phyloP scores from a whole-genome alignment of 2,113 vertebrate genomes.

The Oncorhynchus nerka region DNA sequence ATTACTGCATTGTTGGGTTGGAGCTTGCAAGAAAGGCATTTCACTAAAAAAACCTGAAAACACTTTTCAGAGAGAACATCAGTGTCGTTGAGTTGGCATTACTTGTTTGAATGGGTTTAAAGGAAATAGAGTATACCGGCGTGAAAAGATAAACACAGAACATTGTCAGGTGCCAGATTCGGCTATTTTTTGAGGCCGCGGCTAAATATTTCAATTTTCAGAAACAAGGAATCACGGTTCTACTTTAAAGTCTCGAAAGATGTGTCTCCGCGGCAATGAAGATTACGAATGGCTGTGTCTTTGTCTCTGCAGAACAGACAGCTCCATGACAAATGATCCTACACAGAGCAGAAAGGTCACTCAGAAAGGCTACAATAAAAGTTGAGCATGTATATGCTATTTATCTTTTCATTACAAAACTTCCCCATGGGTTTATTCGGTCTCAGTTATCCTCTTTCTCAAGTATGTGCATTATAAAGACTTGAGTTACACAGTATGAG shows the following conservation, averaged over 20 bases:
- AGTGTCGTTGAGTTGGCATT: background rate
- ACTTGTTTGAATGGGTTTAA: conserved; percentile 5
- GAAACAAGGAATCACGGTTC: conserved; percentile 23
- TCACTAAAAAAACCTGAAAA: background rate
- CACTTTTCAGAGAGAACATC: conserved; percentile 21
- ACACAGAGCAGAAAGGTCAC: conserved; percentile 61
- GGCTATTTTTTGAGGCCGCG: conserved; percentile 15
- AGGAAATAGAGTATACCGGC: background rate
- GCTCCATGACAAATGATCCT: conserved; percentile 56
- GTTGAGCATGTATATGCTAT: conserved; percentile 64
- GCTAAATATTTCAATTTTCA: conserved; percentile 6
- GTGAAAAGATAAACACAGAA: background rate
- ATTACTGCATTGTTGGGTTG: background rate
- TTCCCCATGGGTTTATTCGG: conserved; percentile 8
- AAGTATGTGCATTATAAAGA: background rate
- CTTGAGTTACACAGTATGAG: background rate
- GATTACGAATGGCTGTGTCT: conserved; percentile 44
- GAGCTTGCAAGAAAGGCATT: background rate
- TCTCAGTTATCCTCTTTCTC: conserved; percentile 4
- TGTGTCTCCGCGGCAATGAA: conserved; percentile 19
- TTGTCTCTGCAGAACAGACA: conserved; percentile 50
- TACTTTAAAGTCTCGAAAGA: conserved; percentile 15
- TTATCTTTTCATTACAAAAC: conserved; percentile 50
- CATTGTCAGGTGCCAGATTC: conserved; percentile 4
- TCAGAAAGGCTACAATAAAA: conserved; percentile 62